Base-by-base conservation (phyloP, 2,888 invertebrate genomes). In the Microctonus hyperodae region DNA sequence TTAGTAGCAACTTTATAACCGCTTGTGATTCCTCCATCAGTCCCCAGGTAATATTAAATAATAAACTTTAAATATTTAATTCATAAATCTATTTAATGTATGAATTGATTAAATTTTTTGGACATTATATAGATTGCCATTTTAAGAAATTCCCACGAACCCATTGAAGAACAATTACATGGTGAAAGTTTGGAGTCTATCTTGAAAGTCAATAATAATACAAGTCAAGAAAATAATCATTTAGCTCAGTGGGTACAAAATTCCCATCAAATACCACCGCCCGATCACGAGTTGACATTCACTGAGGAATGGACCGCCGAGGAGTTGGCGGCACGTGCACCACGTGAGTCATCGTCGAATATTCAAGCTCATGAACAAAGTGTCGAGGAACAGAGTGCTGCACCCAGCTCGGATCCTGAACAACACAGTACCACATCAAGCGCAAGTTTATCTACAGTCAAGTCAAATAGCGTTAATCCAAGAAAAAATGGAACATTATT, bases 181-280 rank as follows among this genome's bases (percentile, higher is more conserved):
- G 72, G 55, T 65, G 70, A 75, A 51, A 72, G 69, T 48, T 56
- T 75, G 16, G 76, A 75, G 16, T 67, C 71, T 22, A 73, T 75
- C 67, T 35, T 74, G 20, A 71, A 74, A 57, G 68, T 28, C 33
- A 70, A 56, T 28, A 61, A 33, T 9, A 70, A 72, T 69, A 73
- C 75, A 31, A 73, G 70, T 40, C 74, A 76, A 69, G 75, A 76
- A 69, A 77, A 75, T 60, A 76, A 79, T 69, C 79, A 82, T 70
- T 57, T 79, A 69, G 83, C 81, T 20, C 83, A 83, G 64, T 83
- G 83, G 83, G 83, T 83, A 48, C 78, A 78, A 56, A 81, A 83
- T 69, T 83, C 83, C 2, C 82, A 83, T 60, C 82, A 81, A 58
- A 82, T 80, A 28, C 83, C 81, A 10, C 82, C 83, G 1, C 81